Evolutionary conservation across 2,113 vertebrate genomes (phyloP), one percentile per base, ranked within the genome.

Genomic region (rat (Rattus norvegicus)): DNA sequence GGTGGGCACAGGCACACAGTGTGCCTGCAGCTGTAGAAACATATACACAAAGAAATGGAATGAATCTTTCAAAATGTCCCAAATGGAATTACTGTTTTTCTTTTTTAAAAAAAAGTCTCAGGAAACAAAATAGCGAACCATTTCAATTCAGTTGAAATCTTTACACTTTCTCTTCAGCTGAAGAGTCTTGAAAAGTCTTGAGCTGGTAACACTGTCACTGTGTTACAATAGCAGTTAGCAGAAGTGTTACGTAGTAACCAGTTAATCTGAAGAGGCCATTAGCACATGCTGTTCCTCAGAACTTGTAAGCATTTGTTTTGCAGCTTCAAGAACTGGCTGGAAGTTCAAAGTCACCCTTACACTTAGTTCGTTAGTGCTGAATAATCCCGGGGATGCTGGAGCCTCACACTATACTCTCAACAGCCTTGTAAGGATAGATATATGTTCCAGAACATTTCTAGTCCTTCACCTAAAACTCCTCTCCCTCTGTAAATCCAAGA

Each of bases 81-180:
- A 19, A 47, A 87, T 61, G 30, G 73, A 79, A 24, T 70, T 36
- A 87, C 36, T 70, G 49, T 17, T 26, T 19, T 9, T 14, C 14
- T 59, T 70, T 49, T 52, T 56, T 26, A 11, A 87, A 73, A 49
- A 77, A 14, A 26, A 14, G 19, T 52, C 92, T 63, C 36, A 59
- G 92, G 52, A 84, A 81, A 79, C 26, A 84, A 92, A 93, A 76
- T 52, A 90, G 70, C 52, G 36, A 92, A 8, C 59, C 49, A 88
- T 59, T 93, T 90, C 20, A 47, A 56, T 84, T 96, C 43, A 26
- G 26, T 1, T 87, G 28, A 92, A 95, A 69, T 54, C 77, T 96
- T 87, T 52, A 69, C 79, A 56, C 19, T 86, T 87, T 8, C 6
- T 28, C 12, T 16, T 90, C 56, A 85, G 47, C 79, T 83, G 67